Base-by-base conservation (phyloP, 2,888 invertebrate species). In the Alsophila aescularia region DNA sequence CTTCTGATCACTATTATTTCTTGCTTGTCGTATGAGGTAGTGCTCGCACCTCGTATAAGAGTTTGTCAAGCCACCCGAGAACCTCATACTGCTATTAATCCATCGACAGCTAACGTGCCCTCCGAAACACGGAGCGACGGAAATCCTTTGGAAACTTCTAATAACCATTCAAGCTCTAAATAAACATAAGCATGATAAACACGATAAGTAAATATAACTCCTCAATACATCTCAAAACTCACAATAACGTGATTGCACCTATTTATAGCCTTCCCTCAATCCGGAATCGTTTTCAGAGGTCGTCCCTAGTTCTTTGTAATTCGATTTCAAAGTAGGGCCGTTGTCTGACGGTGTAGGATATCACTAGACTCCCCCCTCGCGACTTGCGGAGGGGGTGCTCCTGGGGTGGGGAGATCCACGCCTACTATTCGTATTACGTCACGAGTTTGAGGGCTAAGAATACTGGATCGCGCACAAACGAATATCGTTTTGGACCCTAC, bases 301-400 rank as follows among this genome's bases (percentile, higher is more conserved):
- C 41, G 35, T 36, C 18, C 29, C 15, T 53, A 53, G 41, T 47
- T 54, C 37, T 49, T 54, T 49, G 49, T 54, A 42, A 40, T 44
- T 49, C 43, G 49, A 41, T 54, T 54, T 54, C 49, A 35, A 54
- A 49, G 54, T 36, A 47, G 31, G 42, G 2, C 29, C 29, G 29
- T 29, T 29, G 43, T 42, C 36, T 43, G 48, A 13, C 32, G 44
- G 49, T 39, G 31, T 47, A 42, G 34, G 34, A 39, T 54, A 49
- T 44, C 49, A 34, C 31, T 44, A 39, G 42, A 48, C 8, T 21
- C 4, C 10, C 8, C 10, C 10, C 29, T 29, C 29, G 47, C 15
- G 24, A 27, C 27, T 15, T 15, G n/a, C 31, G n/a, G 24, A 18
- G 32, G 44, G 34, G 24, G 32, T 8, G 16, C 13, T 21, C 8